Evolutionary conservation across 2,113 vertebrate genomes (phyloP).

Genomic region (Galemys pyrenaicus): DNA sequence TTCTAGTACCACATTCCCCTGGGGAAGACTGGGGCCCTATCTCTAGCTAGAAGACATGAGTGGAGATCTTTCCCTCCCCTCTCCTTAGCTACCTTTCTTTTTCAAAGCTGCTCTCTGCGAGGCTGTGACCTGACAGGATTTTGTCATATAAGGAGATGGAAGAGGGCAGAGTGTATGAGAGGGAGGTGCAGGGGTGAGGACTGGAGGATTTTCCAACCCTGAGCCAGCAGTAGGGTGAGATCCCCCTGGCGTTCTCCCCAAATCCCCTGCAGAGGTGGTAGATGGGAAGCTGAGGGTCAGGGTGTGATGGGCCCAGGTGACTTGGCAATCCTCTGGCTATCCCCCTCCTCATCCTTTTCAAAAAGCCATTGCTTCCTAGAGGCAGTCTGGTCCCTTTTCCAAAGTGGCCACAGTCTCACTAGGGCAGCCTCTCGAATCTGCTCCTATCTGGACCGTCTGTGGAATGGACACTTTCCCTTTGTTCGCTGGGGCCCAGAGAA

Average conservation of each 20-base stretch:
- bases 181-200: too few species aligned
- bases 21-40: not conserved
- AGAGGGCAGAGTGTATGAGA: not conserved
- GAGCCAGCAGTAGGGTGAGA: not conserved
- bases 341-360: not conserved
- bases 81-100: not conserved
- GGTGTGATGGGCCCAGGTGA: not conserved
- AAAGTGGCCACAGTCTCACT: not conserved
- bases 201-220: not conserved
- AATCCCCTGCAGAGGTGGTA: not conserved
- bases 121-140: not conserved
- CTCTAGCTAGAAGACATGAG: not conserved
- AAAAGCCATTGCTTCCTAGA: too few species aligned
- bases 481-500: not conserved
- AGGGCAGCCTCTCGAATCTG: not conserved
- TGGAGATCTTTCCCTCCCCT: not conserved
- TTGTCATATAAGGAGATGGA: not conserved
- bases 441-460: not conserved
- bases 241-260: not conserved
- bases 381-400: too few species aligned
- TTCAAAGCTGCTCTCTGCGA: not conserved
- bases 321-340: not conserved
- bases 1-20: not conserved
- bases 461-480: not conserved
- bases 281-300: not conserved